Conservation (phyloP, 2,888 invertebrate genomes). For the Drosophila macrospina region DNA sequence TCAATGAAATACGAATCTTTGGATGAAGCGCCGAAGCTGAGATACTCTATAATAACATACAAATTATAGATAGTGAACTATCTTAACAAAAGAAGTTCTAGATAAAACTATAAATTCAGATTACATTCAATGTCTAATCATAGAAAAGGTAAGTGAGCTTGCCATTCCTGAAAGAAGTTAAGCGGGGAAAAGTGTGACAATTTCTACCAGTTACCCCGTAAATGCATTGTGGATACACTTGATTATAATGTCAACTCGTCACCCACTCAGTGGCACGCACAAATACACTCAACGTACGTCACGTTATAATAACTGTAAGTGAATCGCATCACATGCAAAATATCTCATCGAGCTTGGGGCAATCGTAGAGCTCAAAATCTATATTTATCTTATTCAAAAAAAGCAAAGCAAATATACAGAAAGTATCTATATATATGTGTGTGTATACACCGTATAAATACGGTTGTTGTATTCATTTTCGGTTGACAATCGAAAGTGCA, state of each 20-base stretch:
- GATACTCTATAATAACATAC: background rate
- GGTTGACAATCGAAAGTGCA: constrained; percentile 31
- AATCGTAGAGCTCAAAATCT: constrained; percentile 48
- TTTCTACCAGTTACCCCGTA: background rate
- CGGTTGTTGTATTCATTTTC: constrained; percentile 26
- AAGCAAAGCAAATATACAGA: constrained; percentile 12
- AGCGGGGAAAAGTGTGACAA: background rate
- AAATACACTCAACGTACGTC: constrained; percentile 13
- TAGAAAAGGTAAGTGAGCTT: background rate
- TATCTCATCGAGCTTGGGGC: constrained; percentile 11
- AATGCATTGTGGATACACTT: background rate
- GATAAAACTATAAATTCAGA: too few species aligned
- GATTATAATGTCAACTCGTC: constrained; percentile 28
- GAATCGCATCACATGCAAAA: constrained; percentile 58
- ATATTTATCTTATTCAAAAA: constrained; percentile 60
- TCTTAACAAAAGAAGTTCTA: too few species aligned
- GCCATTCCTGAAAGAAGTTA: background rate
- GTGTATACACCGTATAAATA: background rate
- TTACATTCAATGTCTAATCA: too few species aligned
- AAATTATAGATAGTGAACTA: background rate
- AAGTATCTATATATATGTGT: background rate
- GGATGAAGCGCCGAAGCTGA: background rate
- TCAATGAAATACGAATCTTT: background rate
- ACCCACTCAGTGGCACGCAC: constrained; percentile 32
- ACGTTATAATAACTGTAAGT: constrained; percentile 42